Base-by-base conservation (phyloP, 2,888 invertebrate species). In the Dromius quadrimaculatus region DNA sequence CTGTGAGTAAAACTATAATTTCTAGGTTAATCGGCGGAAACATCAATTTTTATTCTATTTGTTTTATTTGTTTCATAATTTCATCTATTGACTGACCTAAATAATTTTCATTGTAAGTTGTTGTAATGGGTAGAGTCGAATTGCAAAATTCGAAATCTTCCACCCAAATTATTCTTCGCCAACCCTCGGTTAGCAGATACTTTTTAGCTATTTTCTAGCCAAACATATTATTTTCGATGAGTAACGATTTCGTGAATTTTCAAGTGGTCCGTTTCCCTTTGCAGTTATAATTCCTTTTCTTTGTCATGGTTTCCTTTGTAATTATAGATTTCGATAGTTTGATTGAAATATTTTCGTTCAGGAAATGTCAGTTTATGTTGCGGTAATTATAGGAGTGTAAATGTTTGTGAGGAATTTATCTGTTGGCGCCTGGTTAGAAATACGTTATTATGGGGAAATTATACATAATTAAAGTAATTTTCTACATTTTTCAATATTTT, bases 181-280 rank as follows among this genome's bases (percentile, higher is more conserved):
- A 34, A 11, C 68, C 54, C 59, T 59, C 23, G 23, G 68, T 28
- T 23, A 57, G n/a, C 5, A 19, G 66, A 66, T 68, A 68, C 57
- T 54, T 66, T 66, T 66, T 66, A 38, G 36, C 13, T 59, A 68
- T 68, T 59, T 45, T 50, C 43, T 41, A 68, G 41, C 32, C 68
- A 59, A 68, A 68, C 68, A 68, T 68, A 68, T 68, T 68, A 68
- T 68, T 68, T 68, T 68, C 68, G 68, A 68, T 68, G 68, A 68
- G 68, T 68, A 68, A 68, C 43, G 68, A 59, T 68, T 68, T 59
- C 45, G 57, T 59, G 41, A 41, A 41, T 41, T 62, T 22, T 38
- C 38, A 13, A 65, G 54, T 23, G 19, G 19, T 50, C 20, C 38
- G 34, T 50, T 65, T 64, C 64, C 64, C 38, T 36, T 50, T 11